Evolutionary conservation across 2,888 invertebrate species (phyloP).

Genomic region (Smittia sp.): DNA sequence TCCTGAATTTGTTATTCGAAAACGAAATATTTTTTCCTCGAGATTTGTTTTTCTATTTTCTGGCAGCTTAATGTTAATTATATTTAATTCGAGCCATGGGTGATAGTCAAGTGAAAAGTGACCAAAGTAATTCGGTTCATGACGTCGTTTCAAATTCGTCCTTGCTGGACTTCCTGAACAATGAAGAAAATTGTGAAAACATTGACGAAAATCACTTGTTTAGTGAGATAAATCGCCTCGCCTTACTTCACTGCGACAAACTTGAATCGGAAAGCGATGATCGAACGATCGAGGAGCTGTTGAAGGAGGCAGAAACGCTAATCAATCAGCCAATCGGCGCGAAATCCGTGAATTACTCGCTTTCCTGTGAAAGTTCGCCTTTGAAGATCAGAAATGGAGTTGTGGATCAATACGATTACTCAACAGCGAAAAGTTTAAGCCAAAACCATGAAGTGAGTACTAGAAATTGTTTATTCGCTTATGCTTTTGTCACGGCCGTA

Average conservation of each 20-base stretch:
- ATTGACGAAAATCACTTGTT: constrained; percentile 67
- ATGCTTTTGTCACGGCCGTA: constrained; percentile 53
- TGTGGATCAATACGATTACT: constrained; percentile 20
- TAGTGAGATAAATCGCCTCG: constrained; percentile 64
- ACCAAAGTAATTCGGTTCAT: neutral
- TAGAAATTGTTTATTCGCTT: constrained; percentile 41
- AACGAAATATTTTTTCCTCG: too few species aligned
- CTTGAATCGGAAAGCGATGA: constrained; percentile 50
- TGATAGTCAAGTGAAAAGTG: constrained; percentile 6
- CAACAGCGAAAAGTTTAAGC: neutral
- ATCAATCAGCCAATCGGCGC: constrained; percentile 47
- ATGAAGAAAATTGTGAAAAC: constrained; percentile 48
- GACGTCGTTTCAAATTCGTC: constrained; percentile 38
- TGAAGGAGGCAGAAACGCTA: constrained; percentile 59
- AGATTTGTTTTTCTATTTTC: too few species aligned
- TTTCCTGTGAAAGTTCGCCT: neutral
- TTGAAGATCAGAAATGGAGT: constrained; percentile 7
- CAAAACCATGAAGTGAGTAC: constrained; percentile 24
- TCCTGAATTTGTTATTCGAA: too few species aligned
- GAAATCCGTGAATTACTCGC: constrained; percentile 42
- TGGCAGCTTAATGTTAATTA: too few species aligned
- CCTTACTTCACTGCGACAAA: constrained; percentile 46
- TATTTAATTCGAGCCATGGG: neutral
- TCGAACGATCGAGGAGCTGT: constrained; percentile 59
- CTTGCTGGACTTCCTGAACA: constrained; percentile 43